phyloP scores from a whole-genome alignment of 2,113 vertebrate species.

The Emydura subglobosa region DNA sequence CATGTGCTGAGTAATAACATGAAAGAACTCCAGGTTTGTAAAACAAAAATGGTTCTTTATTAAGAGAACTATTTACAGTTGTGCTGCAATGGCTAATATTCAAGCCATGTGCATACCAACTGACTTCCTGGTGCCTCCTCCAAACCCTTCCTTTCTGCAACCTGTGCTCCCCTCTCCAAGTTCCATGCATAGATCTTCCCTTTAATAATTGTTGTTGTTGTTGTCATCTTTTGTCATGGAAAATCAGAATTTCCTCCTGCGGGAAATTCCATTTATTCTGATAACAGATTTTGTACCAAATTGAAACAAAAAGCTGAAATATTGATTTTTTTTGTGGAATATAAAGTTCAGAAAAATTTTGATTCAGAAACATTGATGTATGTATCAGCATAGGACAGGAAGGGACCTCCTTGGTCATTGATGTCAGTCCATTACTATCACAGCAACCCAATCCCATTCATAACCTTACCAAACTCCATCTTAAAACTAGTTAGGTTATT shows the following conservation, averaged over 20 bases:
- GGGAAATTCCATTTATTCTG: background rate
- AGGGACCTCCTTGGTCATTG: no score
- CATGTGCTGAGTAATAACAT: background rate
- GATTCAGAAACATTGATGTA: background rate
- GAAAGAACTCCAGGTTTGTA: background rate
- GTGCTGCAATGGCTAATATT: background rate
- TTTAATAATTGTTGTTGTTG: background rate
- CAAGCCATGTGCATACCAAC: background rate
- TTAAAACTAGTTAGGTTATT: no score
- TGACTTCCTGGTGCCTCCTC: background rate
- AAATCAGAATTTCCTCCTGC: background rate
- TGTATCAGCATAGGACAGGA: background rate
- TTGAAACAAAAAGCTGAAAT: background rate
- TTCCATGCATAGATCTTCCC: background rate
- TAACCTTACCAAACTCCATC: no score
- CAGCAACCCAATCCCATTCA: no score
- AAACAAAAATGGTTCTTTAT: conserved; percentile 4
- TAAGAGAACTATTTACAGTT: background rate
- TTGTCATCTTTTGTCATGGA: background rate
- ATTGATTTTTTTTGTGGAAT: background rate
- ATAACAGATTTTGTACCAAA: background rate
- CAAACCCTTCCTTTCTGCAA: background rate
- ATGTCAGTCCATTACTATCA: no score
- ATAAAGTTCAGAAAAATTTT: background rate
- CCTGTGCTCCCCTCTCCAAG: background rate